A percentile compares a stretch with the other conserved stretches of the same genome.
phyloP scores from a whole-genome alignment of 2,888 invertebrate genomes.

The Agelastica alni region DNA sequence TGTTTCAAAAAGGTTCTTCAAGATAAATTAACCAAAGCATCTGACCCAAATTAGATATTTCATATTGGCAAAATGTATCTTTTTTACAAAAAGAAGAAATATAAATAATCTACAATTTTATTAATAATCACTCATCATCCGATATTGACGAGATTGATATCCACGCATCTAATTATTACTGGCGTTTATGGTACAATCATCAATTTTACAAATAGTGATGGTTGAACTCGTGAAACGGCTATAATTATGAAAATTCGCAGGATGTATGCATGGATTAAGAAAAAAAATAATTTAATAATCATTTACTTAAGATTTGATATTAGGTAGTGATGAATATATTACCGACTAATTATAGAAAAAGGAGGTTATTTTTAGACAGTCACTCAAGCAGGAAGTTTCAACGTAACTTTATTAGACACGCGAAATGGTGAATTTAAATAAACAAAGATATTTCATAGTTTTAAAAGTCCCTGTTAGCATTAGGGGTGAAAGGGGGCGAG shows the following conservation, averaged over 20 bases:
- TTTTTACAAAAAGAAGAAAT: no score
- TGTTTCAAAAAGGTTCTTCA: no score
- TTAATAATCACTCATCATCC: no score
- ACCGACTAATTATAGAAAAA: constrained; percentile 1
- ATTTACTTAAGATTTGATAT: constrained; percentile 1
- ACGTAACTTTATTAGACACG: no score
- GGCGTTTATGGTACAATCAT: not conserved
- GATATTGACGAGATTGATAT: not conserved
- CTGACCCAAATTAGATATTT: no score
- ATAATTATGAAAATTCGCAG: not conserved
- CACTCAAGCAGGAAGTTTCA: not conserved
- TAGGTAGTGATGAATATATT: constrained; percentile 1
- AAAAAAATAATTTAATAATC: constrained; percentile 2
- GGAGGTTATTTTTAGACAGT: not conserved
- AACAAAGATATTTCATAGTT: no score
- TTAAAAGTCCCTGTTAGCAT: no score
- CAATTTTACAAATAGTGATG: constrained; percentile 1
- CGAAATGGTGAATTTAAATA: no score
- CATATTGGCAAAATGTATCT: no score
- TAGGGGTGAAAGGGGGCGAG: no score
- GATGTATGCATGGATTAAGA: constrained; percentile 1
- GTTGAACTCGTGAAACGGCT: not conserved
- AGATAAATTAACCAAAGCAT: no score
- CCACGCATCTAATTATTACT: not conserved
- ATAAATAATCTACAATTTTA: no score